Conservation (phyloP, 2,888 invertebrate genomes). For the Caenorhabditis uteleia region DNA sequence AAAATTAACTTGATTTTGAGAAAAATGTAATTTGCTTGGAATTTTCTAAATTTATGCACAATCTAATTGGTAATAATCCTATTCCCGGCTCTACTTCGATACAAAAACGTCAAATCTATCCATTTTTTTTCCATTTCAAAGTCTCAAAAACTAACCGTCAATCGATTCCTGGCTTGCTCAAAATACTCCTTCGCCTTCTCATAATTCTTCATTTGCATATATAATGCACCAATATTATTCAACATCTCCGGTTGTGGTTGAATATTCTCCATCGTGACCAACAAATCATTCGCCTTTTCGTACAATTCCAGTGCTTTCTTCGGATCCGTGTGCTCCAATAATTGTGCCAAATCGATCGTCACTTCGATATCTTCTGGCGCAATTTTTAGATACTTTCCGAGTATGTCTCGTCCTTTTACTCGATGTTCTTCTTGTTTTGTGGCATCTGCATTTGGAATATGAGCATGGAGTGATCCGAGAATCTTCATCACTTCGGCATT, state of each 20-base stretch:
- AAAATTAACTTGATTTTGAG: slow-evolving; percentile 69
- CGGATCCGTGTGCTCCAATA: slow-evolving; percentile 91
- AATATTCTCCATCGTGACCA: slow-evolving; percentile 83
- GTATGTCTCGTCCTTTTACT: slow-evolving; percentile 77
- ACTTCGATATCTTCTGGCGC: slow-evolving; percentile 98
- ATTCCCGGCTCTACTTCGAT: slow-evolving; percentile 1
- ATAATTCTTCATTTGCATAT: slow-evolving; percentile 83
- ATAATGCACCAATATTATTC: slow-evolving; percentile 93
- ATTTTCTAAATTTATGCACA: too few relatives aligned
- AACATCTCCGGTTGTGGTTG: slow-evolving; percentile 84
- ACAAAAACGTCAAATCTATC: too few relatives aligned
- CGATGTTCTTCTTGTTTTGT: slow-evolving; percentile 10
- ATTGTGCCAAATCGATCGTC: slow-evolving; percentile 91
- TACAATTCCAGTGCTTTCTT: slow-evolving; percentile 88
- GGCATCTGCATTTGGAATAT: slow-evolving; percentile 62
- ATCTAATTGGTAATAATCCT: background rate
- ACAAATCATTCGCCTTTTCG: slow-evolving; percentile 87
- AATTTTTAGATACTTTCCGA: slow-evolving; percentile 90
- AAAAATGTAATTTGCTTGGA: slow-evolving; percentile 12
- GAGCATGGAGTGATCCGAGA: slow-evolving; percentile 91
- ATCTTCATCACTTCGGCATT: slow-evolving; percentile 99
- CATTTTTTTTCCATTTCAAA: slow-evolving; percentile 15
- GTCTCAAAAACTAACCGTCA: slow-evolving; percentile 9
- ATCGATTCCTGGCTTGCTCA: slow-evolving; percentile 28
- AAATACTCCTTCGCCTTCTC: slow-evolving; percentile 79